These are phyloP conservation scores for Aspiorhynchus laticeps DNA, from an alignment of 2,113 vertebrate species.

Conservation along the genomic window DNA sequence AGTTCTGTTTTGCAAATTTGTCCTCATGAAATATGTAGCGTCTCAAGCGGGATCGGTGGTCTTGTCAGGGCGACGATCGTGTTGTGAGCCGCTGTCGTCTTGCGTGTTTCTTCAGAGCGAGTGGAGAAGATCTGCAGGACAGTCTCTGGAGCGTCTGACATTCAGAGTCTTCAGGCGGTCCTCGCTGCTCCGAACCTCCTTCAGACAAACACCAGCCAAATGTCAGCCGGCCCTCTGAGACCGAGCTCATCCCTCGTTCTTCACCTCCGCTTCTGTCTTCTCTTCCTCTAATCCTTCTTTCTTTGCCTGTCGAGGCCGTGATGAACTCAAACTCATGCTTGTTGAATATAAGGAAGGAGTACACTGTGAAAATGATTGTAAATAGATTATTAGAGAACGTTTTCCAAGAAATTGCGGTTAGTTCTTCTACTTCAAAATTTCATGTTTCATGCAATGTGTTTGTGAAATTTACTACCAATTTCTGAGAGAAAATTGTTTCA, in stretches of 20 bases:
- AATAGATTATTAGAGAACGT: background rate
- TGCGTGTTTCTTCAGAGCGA: background rate
- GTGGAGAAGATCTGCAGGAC: constrained; percentile 7
- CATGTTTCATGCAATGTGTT: too few species aligned
- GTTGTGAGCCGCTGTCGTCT: background rate
- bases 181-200: constrained; percentile 29
- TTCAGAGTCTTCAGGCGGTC: constrained; percentile 39
- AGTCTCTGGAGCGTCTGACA: constrained; percentile 33
- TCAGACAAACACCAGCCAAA: constrained; percentile 49
- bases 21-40: constrained; percentile 50
- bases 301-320: constrained; percentile 57
- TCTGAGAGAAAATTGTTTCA: too few species aligned
- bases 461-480: too few species aligned
- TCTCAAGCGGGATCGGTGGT: background rate
- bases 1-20: constrained; percentile 43
- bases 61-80: background rate
- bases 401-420: too few species aligned
- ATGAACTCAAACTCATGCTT: constrained; percentile 31
- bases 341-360: background rate
- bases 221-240: constrained; percentile 57
- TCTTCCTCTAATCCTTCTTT: background rate
- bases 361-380: background rate
- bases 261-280: background rate
- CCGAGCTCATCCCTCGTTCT: background rate
- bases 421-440: background rate